phyloP scores from a whole-genome alignment of 2,797 vertebrate species.

The Acipenser transmontanus region DNA sequence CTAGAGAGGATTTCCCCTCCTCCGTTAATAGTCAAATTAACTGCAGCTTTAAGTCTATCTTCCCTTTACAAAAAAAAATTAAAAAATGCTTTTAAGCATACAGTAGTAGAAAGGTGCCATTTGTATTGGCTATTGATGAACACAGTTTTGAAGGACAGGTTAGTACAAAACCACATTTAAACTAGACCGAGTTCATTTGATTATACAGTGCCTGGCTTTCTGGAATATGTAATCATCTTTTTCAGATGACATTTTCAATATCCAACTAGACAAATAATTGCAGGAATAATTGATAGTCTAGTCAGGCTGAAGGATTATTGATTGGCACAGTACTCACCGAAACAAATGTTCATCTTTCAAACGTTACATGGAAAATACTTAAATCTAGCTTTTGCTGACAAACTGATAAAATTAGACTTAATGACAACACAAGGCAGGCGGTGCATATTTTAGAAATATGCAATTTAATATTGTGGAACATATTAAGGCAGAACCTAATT shows the following conservation, averaged over 20 bases:
- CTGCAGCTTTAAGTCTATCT: neutral
- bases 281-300: conserved; percentile 69
- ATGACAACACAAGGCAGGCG: conserved; percentile 46
- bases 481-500: too few species aligned
- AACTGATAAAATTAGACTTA: conserved; percentile 60
- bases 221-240: conserved; percentile 71
- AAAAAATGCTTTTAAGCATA: neutral
- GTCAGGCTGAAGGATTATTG: conserved; percentile 62
- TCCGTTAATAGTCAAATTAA: conserved; percentile 4
- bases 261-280: conserved; percentile 72
- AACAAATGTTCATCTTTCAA: conserved; percentile 62
- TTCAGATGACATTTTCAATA: conserved; percentile 77
- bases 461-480: too few species aligned
- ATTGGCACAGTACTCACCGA: conserved; percentile 61
- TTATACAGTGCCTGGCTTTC: conserved; percentile 64
- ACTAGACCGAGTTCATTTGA: conserved; percentile 63
- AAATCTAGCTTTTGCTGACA: conserved; percentile 69
- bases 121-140: neutral
- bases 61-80: neutral
- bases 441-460: too few species aligned
- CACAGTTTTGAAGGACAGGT: conserved; percentile 44
- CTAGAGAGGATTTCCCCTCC: conserved; percentile 22
- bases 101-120: neutral
- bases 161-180: conserved; percentile 43
- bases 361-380: conserved; percentile 58